phyloP scores from a whole-genome alignment of 2,888 invertebrate species.

The Elysia crispata region DNA sequence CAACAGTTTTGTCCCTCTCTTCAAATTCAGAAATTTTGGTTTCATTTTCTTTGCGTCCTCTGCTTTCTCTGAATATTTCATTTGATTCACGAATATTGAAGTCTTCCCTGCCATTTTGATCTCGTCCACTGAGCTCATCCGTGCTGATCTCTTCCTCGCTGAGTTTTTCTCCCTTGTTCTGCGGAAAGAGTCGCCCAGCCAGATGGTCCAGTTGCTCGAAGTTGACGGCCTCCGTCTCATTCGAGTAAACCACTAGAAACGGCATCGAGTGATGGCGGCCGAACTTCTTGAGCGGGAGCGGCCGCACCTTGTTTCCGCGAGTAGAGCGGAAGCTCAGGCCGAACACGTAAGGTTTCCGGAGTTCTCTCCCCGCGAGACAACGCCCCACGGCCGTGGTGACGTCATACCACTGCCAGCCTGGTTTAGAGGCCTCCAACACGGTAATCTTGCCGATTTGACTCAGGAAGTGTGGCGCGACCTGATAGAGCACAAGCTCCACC shows the following conservation, averaged over 20 bases:
- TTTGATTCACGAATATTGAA: too few relatives aligned
- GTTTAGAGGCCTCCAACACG: conserved; percentile 57
- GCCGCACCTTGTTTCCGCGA: conserved; percentile 57
- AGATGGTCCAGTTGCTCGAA: conserved; percentile 65
- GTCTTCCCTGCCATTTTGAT: background rate
- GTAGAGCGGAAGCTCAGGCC: conserved; percentile 69
- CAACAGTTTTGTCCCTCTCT: background rate
- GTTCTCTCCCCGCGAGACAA: conserved; percentile 62
- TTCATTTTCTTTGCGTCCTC: background rate
- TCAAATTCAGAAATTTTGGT: background rate
- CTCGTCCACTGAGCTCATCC: background rate
- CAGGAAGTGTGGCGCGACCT: conserved; percentile 66
- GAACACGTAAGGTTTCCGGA: conserved; percentile 62
- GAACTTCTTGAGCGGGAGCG: conserved; percentile 67
- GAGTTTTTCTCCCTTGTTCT: background rate
- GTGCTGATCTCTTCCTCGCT: background rate
- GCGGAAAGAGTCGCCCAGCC: conserved; percentile 52
- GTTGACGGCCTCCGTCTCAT: conserved; percentile 71
- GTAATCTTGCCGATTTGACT: conserved; percentile 60
- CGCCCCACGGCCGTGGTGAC: conserved; percentile 69
- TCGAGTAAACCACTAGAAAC: conserved; percentile 76
- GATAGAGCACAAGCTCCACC: conserved; percentile 63
- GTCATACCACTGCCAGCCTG: conserved; percentile 75
- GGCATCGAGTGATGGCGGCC: conserved; percentile 71
- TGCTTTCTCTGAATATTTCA: too few relatives aligned